Conservation (phyloP, 1,140 invertebrate species). For the Euschistus heros region DNA sequence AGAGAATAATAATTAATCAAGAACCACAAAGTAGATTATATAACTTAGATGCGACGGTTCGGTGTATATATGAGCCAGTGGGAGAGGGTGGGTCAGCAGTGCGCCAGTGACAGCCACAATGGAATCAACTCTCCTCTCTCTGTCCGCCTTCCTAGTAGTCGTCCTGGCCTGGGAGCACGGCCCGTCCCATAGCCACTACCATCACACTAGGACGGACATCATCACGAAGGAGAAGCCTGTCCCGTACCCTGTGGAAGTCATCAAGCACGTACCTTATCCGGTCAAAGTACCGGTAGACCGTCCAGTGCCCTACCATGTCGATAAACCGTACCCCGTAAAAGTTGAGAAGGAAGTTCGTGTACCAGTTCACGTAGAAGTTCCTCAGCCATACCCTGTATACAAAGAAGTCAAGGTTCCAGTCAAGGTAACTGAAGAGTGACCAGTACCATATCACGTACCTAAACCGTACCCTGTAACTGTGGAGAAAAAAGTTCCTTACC, state of each 20-base stretch:
- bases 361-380: background rate
- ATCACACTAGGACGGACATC: slow-evolving; percentile 1
- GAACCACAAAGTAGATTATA: too few species aligned
- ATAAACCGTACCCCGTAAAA: background rate
- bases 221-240: slow-evolving; percentile 3
- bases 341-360: slow-evolving; percentile 1
- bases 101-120: background rate
- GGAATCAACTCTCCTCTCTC: background rate
- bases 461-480: background rate
- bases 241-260: background rate
- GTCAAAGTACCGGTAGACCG: background rate
- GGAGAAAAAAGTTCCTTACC: slow-evolving; percentile 3
- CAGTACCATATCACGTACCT: background rate
- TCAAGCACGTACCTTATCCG: background rate
- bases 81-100: background rate
- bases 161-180: background rate
- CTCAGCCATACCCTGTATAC: slow-evolving; percentile 10
- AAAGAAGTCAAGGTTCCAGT: slow-evolving; percentile 7
- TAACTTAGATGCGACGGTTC: too few species aligned
- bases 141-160: background rate
- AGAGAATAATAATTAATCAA: too few species aligned
- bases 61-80: background rate
- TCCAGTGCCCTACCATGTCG: slow-evolving; percentile 8
- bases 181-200: background rate
- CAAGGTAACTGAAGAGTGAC: background rate